Evolutionary conservation across 37 sponge, comb jelly and placozoan genomes (phyloP).

Genomic region (Aplysina aerophoba): DNA sequence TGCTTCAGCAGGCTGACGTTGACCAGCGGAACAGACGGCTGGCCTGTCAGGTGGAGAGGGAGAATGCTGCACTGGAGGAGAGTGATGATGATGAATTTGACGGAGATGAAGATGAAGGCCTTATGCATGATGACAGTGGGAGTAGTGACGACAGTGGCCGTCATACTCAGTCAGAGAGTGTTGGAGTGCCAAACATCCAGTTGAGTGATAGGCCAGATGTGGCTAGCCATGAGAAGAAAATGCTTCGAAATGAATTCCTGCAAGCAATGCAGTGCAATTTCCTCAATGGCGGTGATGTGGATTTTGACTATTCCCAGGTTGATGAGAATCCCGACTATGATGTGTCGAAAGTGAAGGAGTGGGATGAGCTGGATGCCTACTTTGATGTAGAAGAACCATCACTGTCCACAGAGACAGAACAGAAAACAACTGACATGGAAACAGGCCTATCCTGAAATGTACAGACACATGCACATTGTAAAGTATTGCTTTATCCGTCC

Average conservation of each 20-base stretch:
- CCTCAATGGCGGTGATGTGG: constrained; percentile 76
- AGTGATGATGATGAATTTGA: constrained; percentile 24
- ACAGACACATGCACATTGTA: too few species aligned
- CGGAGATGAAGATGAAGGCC: constrained; percentile 25
- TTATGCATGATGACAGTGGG: background rate
- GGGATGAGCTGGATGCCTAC: constrained; percentile 80
- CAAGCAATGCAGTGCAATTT: constrained; percentile 74
- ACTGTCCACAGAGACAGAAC: background rate
- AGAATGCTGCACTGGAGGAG: constrained; percentile 45
- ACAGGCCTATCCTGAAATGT: too few species aligned
- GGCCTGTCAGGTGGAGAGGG: constrained; percentile 45
- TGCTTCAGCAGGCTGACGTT: constrained; percentile 49
- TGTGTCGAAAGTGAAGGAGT: constrained; percentile 19
- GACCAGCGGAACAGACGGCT: constrained; percentile 29
- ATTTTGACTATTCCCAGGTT: constrained; percentile 77
- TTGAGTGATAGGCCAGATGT: constrained; percentile 37
- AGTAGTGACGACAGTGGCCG: background rate
- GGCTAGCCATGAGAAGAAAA: constrained; percentile 46
- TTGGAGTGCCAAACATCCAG: constrained; percentile 5
- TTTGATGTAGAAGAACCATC: constrained; percentile 86
- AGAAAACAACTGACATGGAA: constrained; percentile 11
- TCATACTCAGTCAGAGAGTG: background rate
- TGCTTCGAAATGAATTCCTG: constrained; percentile 72
- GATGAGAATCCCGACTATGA: constrained; percentile 71
- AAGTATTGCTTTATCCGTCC: too few species aligned